Evolutionary conservation across 2,888 invertebrate species (phyloP).

Genomic region (Drosophila subsilvestris): DNA sequence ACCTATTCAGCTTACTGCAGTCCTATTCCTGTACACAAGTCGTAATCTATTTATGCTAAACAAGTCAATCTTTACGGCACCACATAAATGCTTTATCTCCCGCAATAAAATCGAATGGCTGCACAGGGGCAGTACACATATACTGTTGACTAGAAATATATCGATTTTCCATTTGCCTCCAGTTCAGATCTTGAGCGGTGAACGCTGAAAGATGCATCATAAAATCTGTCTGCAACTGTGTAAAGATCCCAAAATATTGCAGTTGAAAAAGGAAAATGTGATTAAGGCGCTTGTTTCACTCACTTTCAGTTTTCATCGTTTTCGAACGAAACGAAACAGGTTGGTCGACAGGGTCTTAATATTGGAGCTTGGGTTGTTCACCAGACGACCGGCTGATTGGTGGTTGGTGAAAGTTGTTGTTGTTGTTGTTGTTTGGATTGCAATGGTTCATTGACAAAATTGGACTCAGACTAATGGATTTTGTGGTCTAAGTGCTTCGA

Average conservation of each 20-base stretch:
- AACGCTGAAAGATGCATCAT: slow-evolving; percentile 30
- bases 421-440: slow-evolving; percentile 39
- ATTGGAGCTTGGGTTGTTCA: slow-evolving; percentile 31
- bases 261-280: slow-evolving; percentile 27
- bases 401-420: slow-evolving; percentile 63
- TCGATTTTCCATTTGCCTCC: slow-evolving; percentile 20
- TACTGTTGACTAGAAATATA: slow-evolving; percentile 11
- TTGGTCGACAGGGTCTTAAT: slow-evolving; percentile 50
- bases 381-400: slow-evolving; percentile 17
- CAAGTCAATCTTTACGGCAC: slow-evolving; percentile 30
- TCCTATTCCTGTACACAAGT: not conserved
- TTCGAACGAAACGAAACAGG: slow-evolving; percentile 45
- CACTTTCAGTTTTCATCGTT: slow-evolving; percentile 33
- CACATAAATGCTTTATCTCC: slow-evolving; percentile 32
- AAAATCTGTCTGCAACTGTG: slow-evolving; percentile 30
- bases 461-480: slow-evolving; percentile 59
- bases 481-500: slow-evolving; percentile 36
- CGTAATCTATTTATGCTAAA: slow-evolving; percentile 24
- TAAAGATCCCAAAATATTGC: slow-evolving; percentile 24
- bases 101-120: slow-evolving; percentile 26
- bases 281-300: slow-evolving; percentile 26
- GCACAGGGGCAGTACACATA: slow-evolving; percentile 16
- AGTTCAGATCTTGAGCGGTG: slow-evolving; percentile 1
- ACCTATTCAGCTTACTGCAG: not conserved
- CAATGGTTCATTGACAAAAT: slow-evolving; percentile 55